Base-by-base conservation (phyloP, 2,888 invertebrate species). In the Tipula confusa region DNA sequence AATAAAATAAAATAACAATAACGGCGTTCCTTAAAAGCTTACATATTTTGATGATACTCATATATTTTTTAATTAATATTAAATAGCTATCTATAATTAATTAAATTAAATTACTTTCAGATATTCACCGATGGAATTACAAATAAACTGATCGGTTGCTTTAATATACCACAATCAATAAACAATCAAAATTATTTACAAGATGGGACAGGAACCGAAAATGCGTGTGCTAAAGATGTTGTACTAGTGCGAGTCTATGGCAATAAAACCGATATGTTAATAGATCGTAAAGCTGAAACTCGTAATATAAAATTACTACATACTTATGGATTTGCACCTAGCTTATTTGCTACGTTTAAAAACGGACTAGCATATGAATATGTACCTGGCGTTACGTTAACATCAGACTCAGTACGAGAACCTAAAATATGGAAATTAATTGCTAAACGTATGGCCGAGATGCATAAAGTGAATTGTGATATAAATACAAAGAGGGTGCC, bases 281-380 rank as follows among this genome's bases (percentile, higher is more conserved):
- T 98, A 87, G 96, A 98, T 88, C 92, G 98, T 85, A 93, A 94
- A 87, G 93, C 94, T 83, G 98, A 98, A 91, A 93, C 93, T 84
- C 92, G 91, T 85, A 92, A 92, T 87, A 91, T 92, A 84, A 87
- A 90, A 85, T 86, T 94, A 85, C 89, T 96, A 85, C 92, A 96
- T 88, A 91, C 92, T 84, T 92, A 93, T 86, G 95, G 95, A 18
- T 92, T 96, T 86, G 97, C 97, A 80, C 96, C 98, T 83, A 92
- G 94, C 82, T 91, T 99, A 81, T 97, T 96, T 91, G 98, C 96
- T 82, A 94, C 95, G 82, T 99, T 99, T 90, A 92, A 94, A 86
- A 99, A 99, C 91, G 99, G 99, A 11, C 91, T 99, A 85, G 95
- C 95, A 64, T 99, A 98, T 89, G 94, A 96, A 89, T 96, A 93